phyloP scores from a whole-genome alignment of 2,797 vertebrate genomes.

The Coregonus ussuriensis region DNA sequence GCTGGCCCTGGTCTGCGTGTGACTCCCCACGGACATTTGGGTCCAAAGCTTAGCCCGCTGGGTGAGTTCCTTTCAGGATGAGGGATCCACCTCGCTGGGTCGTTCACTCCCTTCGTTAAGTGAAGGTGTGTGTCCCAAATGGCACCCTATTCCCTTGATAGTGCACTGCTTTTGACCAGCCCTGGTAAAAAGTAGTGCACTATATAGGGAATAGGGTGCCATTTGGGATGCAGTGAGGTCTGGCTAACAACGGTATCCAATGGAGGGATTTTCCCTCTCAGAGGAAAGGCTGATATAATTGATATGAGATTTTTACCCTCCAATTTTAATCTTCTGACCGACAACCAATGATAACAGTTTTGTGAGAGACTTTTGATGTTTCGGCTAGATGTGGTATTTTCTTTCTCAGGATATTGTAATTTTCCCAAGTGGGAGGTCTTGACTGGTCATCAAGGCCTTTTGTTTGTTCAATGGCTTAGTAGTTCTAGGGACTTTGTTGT shows the following conservation, averaged over 20 bases:
- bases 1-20: conserved; percentile 15
- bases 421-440: not conserved
- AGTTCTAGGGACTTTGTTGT: not conserved
- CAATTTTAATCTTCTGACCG: conserved; percentile 23
- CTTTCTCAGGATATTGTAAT: not conserved
- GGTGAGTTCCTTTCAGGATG: conserved; percentile 8
- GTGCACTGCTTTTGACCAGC: too few species aligned
- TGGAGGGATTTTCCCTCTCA: conserved; percentile 33
- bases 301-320: conserved; percentile 35
- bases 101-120: too few species aligned
- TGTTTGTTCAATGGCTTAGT: not conserved
- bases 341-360: too few species aligned
- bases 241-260: not conserved
- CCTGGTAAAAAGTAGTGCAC: too few species aligned
- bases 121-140: too few species aligned
- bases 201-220: not conserved
- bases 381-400: not conserved
- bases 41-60: conserved; percentile 8
- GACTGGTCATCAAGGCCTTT: not conserved
- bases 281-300: conserved; percentile 21
- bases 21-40: conserved; percentile 17
- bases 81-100: too few species aligned
- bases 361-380: not conserved
- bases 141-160: too few species aligned
- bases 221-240: not conserved